Evolutionary conservation across 1,140 invertebrate genomes (phyloP).

Genomic region (Phthorimaea operculella): DNA sequence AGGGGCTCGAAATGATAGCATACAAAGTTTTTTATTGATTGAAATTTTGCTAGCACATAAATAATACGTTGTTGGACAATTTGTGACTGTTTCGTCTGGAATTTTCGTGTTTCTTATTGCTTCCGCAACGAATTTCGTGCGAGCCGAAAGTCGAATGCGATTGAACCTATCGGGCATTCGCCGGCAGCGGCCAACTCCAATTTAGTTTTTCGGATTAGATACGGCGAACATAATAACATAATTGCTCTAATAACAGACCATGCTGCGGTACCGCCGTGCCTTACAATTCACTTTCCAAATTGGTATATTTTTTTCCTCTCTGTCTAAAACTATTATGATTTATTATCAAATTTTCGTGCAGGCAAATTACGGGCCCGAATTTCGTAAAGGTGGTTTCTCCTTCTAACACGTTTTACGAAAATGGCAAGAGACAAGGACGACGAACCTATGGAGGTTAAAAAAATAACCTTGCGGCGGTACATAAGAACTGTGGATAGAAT

Average conservation of each 20-base stretch:
- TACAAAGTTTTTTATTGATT: constrained; percentile 37
- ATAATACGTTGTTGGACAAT: constrained; percentile 50
- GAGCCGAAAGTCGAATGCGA: constrained; percentile 63
- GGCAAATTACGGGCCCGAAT: constrained; percentile 58
- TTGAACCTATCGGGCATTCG: constrained; percentile 63
- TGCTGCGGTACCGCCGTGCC: constrained; percentile 49
- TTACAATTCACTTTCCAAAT: constrained; percentile 68
- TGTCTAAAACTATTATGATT: constrained; percentile 68
- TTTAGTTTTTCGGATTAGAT: constrained; percentile 68
- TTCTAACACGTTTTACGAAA: constrained; percentile 28
- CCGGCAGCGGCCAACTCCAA: constrained; percentile 64
- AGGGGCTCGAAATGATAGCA: constrained; percentile 33
- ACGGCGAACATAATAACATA: constrained; percentile 68
- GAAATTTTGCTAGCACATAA: constrained; percentile 32
- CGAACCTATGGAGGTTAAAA: constrained; percentile 42
- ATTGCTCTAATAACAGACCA: constrained; percentile 65
- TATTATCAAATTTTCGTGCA: constrained; percentile 67
- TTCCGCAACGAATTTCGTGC: constrained; percentile 67
- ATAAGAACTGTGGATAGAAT: constrained; percentile 46
- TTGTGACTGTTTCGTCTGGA: constrained; percentile 41
- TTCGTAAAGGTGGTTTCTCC: constrained; percentile 45
- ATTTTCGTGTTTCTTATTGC: constrained; percentile 67
- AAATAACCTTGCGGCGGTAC: constrained; percentile 39
- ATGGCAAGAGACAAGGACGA: constrained; percentile 39
- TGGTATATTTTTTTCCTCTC: constrained; percentile 63